Evolutionary conservation across 2,113 vertebrate species (phyloP).

Genomic region (Serinus canaria): DNA sequence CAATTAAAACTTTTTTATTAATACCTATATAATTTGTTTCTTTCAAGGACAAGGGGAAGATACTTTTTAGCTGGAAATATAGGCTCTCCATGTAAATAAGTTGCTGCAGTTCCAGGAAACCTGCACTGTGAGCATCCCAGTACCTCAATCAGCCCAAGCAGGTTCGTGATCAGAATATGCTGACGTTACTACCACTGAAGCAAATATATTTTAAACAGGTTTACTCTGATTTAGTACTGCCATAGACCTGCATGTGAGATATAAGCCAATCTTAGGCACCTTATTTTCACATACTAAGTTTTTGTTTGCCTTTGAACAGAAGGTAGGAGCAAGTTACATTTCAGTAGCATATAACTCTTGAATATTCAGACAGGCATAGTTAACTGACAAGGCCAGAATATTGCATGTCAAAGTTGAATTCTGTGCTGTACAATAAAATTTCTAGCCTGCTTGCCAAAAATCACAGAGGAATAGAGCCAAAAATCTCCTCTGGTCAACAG

Average conservation of each 20-base stretch:
- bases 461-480: not conserved
- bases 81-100: not conserved
- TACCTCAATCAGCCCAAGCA: not conserved
- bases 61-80: not conserved
- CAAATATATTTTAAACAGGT: not conserved
- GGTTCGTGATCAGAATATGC: not conserved
- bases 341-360: not conserved
- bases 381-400: not conserved
- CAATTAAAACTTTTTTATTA: not conserved
- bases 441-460: conserved; percentile 1
- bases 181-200: not conserved
- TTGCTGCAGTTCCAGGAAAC: not conserved
- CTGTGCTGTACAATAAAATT: not conserved
- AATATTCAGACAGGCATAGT: not conserved
- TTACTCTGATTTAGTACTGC: not conserved
- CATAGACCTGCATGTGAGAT: not conserved
- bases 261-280: not conserved
- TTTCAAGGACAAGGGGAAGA: not conserved
- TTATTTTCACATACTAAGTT: not conserved
- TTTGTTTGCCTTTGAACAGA: not conserved
- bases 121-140: not conserved
- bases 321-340: not conserved
- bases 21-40: not conserved
- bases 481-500: not conserved
- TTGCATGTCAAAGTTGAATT: not conserved